These are phyloP conservation scores for Sepioteuthis lessoniana DNA, from an alignment of 2,888 invertebrate genomes.

Conservation along the genomic window DNA sequence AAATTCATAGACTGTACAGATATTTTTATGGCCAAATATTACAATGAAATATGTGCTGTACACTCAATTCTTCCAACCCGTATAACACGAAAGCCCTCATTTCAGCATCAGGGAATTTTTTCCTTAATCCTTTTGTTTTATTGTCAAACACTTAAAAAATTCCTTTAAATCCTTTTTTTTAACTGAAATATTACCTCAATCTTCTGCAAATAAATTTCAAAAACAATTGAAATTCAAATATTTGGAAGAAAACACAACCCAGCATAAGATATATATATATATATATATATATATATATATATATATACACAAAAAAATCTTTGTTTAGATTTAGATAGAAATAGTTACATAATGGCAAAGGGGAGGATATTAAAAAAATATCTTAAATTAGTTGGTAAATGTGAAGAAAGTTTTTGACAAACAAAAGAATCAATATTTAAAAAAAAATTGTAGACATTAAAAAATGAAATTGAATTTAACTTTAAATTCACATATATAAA, in stretches of 20 bases:
- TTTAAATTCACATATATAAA: too few species aligned
- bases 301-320: constrained; percentile 38
- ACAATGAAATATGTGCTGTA: constrained; percentile 35
- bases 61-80: constrained; percentile 45
- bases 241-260: constrained; percentile 43
- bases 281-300: constrained; percentile 45
- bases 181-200: not conserved
- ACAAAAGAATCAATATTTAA: too few species aligned
- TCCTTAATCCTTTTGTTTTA: not conserved
- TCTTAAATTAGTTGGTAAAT: too few species aligned
- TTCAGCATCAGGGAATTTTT: constrained; percentile 43
- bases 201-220: constrained; percentile 33
- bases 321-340: too few species aligned
- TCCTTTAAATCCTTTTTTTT: not conserved
- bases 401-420: too few species aligned
- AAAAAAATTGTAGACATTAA: too few species aligned
- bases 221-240: constrained; percentile 5
- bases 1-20: constrained; percentile 38
- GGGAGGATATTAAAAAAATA: not conserved
- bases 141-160: not conserved
- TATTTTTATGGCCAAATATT: constrained; percentile 41
- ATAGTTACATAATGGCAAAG: not conserved
- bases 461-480: too few species aligned
- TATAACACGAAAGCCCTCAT: constrained; percentile 41
- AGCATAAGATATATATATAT: not conserved